Percentiles rank a stretch among this genome's conserved stretches.
These are phyloP conservation scores for Ips typographus DNA, from an alignment of 1,140 invertebrate species.

Conservation along the genomic window DNA sequence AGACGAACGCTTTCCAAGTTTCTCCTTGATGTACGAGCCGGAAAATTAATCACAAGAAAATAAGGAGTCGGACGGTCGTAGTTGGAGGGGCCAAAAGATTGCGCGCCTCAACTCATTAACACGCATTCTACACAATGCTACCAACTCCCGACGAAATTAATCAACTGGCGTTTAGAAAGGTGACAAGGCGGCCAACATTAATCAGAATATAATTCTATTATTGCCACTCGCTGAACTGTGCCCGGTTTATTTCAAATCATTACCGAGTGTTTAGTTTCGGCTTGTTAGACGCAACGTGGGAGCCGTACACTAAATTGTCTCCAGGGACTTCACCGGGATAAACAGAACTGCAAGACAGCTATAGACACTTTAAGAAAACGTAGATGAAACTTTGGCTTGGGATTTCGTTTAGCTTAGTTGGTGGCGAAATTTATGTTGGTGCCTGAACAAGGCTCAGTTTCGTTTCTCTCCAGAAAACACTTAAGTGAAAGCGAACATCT, in stretches of 20 bases:
- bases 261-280: slow-evolving; percentile 18
- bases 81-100: slow-evolving; percentile 30
- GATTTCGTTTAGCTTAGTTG: too few species aligned
- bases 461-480: too few species aligned
- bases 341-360: too few species aligned
- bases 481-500: too few species aligned
- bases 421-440: too few species aligned
- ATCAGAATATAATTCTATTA: slow-evolving; percentile 39
- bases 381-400: too few species aligned
- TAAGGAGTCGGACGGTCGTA: slow-evolving; percentile 21
- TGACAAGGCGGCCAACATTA: slow-evolving; percentile 37
- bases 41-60: slow-evolving; percentile 36
- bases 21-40: slow-evolving; percentile 30
- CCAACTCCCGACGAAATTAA: slow-evolving; percentile 34
- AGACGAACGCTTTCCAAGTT: slow-evolving; percentile 13
- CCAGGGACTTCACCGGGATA: too few species aligned
- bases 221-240: slow-evolving; percentile 27
- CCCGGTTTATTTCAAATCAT: slow-evolving; percentile 26
- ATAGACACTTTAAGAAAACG: too few species aligned
- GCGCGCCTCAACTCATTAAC: slow-evolving; percentile 34
- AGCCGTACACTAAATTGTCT: too few species aligned
- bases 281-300: not conserved
- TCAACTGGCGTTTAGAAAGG: slow-evolving; percentile 34
- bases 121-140: slow-evolving; percentile 36
- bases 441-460: too few species aligned